Evolutionary conservation across 2,113 vertebrate genomes (phyloP).

Genomic region (Spilogale gracilis): DNA sequence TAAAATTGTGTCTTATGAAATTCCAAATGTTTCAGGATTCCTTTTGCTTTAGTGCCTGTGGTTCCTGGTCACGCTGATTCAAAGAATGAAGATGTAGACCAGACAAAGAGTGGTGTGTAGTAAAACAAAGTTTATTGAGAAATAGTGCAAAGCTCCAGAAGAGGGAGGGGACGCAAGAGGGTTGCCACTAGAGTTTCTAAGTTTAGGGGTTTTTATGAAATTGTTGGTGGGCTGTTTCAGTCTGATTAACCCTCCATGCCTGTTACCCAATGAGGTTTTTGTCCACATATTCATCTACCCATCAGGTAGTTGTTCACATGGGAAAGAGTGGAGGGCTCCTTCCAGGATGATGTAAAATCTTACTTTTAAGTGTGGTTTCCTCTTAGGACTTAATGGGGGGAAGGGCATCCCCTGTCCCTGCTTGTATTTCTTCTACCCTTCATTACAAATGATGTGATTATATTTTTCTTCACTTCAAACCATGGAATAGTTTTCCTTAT

Average conservation of each 20-base stretch:
- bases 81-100: background rate
- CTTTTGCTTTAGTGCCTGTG: background rate
- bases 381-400: background rate
- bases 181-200: background rate
- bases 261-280: background rate
- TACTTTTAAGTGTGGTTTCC: background rate
- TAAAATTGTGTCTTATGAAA: slow-evolving; percentile 14
- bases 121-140: background rate
- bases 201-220: background rate
- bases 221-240: background rate
- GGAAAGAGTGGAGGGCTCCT: background rate
- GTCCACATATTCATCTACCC: background rate
- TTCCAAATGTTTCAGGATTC: background rate
- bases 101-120: background rate
- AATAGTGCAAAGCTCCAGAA: background rate
- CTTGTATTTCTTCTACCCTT: background rate
- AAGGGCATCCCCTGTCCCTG: background rate
- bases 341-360: background rate
- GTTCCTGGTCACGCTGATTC: background rate
- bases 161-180: background rate
- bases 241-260: background rate
- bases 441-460: background rate
- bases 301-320: background rate
- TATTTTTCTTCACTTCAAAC: background rate
- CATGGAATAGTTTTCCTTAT: background rate